Percentiles rank a stretch among this genome's conserved stretches.
These are phyloP conservation scores for Trogon surrucura DNA, from an alignment of 2,113 vertebrate species.

Conservation along the genomic window DNA sequence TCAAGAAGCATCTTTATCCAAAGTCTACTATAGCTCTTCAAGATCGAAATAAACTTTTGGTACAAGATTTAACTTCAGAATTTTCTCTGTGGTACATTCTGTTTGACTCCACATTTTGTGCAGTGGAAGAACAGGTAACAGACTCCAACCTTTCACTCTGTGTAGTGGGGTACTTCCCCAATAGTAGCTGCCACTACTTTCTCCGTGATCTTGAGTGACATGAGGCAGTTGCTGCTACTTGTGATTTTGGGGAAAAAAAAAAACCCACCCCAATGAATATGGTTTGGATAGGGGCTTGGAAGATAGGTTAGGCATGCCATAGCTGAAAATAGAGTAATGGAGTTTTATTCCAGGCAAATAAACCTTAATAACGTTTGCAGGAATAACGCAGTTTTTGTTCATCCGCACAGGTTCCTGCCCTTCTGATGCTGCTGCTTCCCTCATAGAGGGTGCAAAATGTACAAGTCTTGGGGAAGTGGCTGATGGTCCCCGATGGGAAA, in stretches of 20 bases:
- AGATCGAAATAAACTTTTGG: neutral
- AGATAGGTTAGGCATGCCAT: neutral
- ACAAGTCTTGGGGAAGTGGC: conserved; percentile 84
- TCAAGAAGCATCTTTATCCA: neutral
- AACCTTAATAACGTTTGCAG: neutral
- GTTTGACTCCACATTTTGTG: fast-evolving
- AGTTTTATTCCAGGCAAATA: neutral
- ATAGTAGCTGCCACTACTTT: neutral
- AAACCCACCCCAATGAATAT: fast-evolving
- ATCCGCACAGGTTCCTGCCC: conserved; percentile 78
- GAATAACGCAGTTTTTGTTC: neutral
- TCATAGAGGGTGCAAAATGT: conserved; percentile 77
- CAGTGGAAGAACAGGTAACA: neutral
- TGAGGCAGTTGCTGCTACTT: neutral
- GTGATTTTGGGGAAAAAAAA: neutral
- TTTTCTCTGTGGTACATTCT: neutral
- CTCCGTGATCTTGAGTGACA: neutral
- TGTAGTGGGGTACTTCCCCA: neutral
- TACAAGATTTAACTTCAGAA: neutral
- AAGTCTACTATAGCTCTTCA: neutral
- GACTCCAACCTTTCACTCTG: neutral
- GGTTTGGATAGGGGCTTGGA: neutral
- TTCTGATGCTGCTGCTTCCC: conserved; percentile 83
- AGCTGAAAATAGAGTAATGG: neutral
- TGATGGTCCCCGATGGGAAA: conserved; percentile 76